Percentiles rank a stretch among this genome's conserved stretches.
These are phyloP conservation scores for Manis pentadactyla DNA, from an alignment of 2,797 vertebrate genomes.

Conservation along the genomic window DNA sequence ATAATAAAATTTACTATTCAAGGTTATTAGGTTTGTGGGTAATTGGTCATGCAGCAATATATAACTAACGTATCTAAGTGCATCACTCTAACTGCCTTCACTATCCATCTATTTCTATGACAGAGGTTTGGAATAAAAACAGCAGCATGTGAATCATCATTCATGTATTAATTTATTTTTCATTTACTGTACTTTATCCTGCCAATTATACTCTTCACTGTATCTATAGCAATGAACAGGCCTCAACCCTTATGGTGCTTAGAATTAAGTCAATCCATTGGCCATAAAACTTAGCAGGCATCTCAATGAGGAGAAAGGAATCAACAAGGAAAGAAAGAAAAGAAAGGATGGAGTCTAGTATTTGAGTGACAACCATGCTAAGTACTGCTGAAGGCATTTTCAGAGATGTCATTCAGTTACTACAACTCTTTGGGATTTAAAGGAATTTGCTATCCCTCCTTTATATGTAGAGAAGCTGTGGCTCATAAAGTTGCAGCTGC, in stretches of 20 bases:
- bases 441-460: not conserved
- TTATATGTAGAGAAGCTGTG: not conserved
- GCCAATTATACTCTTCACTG: no score
- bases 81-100: not conserved
- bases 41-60: not conserved
- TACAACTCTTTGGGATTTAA: not conserved
- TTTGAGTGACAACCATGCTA: not conserved
- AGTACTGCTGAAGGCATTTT: not conserved
- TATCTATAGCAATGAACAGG: not conserved
- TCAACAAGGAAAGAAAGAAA: not conserved
- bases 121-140: not conserved
- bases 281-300: not conserved
- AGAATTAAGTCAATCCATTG: not conserved
- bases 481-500: not conserved
- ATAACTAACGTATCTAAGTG: no score
- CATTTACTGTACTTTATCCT: not conserved
- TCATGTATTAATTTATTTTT: not conserved
- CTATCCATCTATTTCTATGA: not conserved
- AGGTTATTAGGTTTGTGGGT: not conserved
- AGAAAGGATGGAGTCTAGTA: not conserved
- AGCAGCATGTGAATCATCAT: not conserved
- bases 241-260: not conserved
- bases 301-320: not conserved
- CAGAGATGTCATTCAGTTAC: not conserved
- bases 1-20: not conserved